Conservation (phyloP, 2,113 vertebrate genomes). For the Morone chrysops region DNA sequence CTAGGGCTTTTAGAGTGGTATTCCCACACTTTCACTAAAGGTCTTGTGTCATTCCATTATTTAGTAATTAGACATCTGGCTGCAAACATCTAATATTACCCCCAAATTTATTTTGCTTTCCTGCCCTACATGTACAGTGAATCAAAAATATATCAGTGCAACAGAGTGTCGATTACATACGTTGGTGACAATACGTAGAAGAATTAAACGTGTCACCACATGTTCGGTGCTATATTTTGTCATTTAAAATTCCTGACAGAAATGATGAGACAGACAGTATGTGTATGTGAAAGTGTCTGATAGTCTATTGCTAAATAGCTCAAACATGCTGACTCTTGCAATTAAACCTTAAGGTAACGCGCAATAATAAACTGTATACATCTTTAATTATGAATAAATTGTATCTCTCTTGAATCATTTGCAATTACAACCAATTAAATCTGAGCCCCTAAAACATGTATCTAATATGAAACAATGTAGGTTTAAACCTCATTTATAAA, state of each 20-base stretch:
- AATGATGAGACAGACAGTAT: constrained; percentile 14
- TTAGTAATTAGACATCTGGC: constrained; percentile 63
- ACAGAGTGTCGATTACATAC: constrained; percentile 15
- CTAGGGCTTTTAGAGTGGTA: constrained; percentile 48
- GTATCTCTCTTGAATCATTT: background rate
- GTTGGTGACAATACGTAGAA: constrained; percentile 6
- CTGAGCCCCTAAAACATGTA: background rate
- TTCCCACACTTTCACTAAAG: constrained; percentile 58
- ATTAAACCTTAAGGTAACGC: background rate
- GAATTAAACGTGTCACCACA: background rate
- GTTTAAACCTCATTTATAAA: background rate
- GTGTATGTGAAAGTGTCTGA: too few species aligned
- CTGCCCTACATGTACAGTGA: constrained; percentile 1
- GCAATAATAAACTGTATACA: background rate
- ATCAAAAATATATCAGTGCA: constrained; percentile 13
- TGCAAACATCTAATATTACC: constrained; percentile 30
- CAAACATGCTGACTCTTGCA: background rate
- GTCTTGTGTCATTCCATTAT: constrained; percentile 59
- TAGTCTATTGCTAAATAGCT: constrained; percentile 2
- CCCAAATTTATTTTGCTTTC: constrained; percentile 21
- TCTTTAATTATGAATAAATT: background rate
- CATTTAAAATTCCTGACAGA: constrained; percentile 20
- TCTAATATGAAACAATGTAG: background rate
- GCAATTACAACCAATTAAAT: constrained; percentile 8
- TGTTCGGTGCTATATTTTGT: background rate